These are phyloP conservation scores for Rhinopithecus roxellana DNA, from an alignment of 2,113 vertebrate genomes.

Conservation along the genomic window DNA sequence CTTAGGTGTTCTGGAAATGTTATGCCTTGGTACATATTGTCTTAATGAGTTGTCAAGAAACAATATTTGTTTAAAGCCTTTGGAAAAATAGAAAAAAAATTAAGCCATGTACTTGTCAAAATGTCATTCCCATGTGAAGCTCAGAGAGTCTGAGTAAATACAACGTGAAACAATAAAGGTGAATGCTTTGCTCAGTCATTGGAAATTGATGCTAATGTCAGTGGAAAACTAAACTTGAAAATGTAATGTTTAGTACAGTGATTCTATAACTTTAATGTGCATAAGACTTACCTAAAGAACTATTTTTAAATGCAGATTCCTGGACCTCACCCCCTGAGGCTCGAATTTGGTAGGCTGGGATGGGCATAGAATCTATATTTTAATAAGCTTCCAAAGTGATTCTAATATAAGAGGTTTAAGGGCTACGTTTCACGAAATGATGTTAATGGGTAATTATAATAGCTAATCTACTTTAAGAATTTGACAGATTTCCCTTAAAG, in stretches of 20 bases:
- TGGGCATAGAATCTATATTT: not conserved
- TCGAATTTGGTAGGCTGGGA: not conserved
- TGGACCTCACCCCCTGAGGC: not conserved
- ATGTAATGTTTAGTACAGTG: not conserved
- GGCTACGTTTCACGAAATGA: not conserved
- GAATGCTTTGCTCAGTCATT: not conserved
- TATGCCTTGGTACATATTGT: not conserved
- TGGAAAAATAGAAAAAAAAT: constrained; percentile 22
- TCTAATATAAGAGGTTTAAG: not conserved
- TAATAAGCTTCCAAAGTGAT: not conserved
- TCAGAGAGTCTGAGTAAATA: not conserved
- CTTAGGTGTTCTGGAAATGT: constrained; percentile 26
- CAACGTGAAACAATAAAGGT: constrained; percentile 11
- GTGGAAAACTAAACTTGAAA: constrained; percentile 24
- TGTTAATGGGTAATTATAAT: not conserved
- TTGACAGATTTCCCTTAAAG: constrained; percentile 34
- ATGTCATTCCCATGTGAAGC: constrained; percentile 25
- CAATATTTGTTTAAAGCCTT: constrained; percentile 37
- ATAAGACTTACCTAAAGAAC: constrained; percentile 27
- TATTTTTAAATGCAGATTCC: constrained; percentile 8
- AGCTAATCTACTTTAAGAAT: not conserved
- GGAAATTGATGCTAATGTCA: not conserved
- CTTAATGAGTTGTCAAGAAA: constrained; percentile 43
- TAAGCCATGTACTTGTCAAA: constrained; percentile 39
- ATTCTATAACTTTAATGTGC: not conserved